Conservation (phyloP, 2,888 invertebrate species). For the Cylloceria caligata region DNA sequence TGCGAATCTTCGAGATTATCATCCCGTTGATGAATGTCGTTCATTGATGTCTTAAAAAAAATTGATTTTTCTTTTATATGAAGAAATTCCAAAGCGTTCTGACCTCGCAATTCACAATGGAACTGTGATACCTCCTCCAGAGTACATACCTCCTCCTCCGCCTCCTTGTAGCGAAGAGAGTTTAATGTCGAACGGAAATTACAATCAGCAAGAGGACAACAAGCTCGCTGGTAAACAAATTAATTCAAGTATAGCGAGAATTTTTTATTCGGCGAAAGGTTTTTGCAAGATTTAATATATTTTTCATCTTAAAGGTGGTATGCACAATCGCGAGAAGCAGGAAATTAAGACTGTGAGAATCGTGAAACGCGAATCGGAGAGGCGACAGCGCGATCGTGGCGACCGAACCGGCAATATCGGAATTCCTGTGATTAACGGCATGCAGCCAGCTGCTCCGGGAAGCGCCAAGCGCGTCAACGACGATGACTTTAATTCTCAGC, state of each 20-base stretch:
- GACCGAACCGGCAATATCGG: slow-evolving; percentile 87
- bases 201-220: slow-evolving; percentile 77
- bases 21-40: background rate
- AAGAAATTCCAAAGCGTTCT: slow-evolving; percentile 75
- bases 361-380: slow-evolving; percentile 95
- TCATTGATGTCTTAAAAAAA: too few species aligned
- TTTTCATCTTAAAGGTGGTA: slow-evolving; percentile 85
- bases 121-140: slow-evolving; percentile 77
- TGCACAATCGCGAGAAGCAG: slow-evolving; percentile 91
- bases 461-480: slow-evolving; percentile 78
- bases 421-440: slow-evolving; percentile 80
- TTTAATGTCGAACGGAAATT: slow-evolving; percentile 76
- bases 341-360: slow-evolving; percentile 97
- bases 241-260: background rate
- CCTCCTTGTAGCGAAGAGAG: slow-evolving; percentile 78
- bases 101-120: slow-evolving; percentile 74
- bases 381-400: slow-evolving; percentile 91
- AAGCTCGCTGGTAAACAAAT: slow-evolving; percentile 72
- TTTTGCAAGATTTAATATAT: background rate
- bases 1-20: background rate
- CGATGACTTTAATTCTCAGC: slow-evolving; percentile 78
- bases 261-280: background rate
- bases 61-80: too few species aligned
- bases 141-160: slow-evolving; percentile 82
- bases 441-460: slow-evolving; percentile 74